A percentile compares a stretch with the other conserved stretches of the same genome.
Evolutionary conservation across 64 coral and sea anemone genomes (phyloP).

Genomic region (Exaiptasia diaphana): DNA sequence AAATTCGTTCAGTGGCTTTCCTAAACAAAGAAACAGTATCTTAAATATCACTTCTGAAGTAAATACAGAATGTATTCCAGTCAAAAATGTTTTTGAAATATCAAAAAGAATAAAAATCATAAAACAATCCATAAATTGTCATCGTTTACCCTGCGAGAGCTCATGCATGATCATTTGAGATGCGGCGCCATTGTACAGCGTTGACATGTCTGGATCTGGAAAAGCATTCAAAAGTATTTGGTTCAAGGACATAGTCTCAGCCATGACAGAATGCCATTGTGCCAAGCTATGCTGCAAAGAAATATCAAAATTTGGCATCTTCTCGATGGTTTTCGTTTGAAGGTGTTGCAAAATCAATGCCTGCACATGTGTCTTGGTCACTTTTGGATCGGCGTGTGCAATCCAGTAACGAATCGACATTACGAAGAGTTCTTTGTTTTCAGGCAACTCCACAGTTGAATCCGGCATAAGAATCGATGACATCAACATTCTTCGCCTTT

Average conservation of each 20-base stretch:
- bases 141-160: constrained; percentile 56
- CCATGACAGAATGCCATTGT: constrained; percentile 80
- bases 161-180: constrained; percentile 1
- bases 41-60: no score
- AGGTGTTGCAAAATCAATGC: constrained; percentile 21
- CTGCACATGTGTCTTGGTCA: neutral
- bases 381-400: constrained; percentile 22
- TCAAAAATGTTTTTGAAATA: no score
- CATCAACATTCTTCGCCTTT: constrained; percentile 6
- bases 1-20: no score
- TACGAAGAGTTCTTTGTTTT: constrained; percentile 26
- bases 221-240: constrained; percentile 39
- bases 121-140: no score
- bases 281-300: constrained; percentile 52
- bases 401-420: constrained; percentile 52
- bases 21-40: no score
- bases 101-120: no score
- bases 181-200: constrained; percentile 27
- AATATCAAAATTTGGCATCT: neutral
- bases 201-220: constrained; percentile 31
- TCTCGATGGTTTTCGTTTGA: neutral
- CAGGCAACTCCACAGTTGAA: neutral
- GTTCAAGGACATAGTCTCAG: constrained; percentile 50
- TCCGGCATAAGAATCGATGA: constrained; percentile 32
- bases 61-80: no score